A percentile compares a stretch with the other conserved stretches of the same genome.
These are phyloP conservation scores for Eilema griseolum DNA, from an alignment of 2,888 invertebrate species.

Conservation along the genomic window DNA sequence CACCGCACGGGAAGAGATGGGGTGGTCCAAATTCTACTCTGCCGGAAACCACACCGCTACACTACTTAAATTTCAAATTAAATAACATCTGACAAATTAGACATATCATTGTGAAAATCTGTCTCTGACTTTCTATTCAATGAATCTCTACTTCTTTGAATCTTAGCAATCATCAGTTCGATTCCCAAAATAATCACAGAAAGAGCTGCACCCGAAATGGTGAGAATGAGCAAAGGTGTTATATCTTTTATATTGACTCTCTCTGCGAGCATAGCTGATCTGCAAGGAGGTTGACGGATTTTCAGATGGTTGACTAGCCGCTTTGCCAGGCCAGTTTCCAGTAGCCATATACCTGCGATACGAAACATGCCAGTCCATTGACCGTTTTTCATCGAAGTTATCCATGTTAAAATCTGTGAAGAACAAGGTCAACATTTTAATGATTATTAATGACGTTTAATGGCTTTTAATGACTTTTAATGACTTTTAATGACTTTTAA, in stretches of 20 bases:
- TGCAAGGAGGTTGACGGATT: conserved; percentile 67
- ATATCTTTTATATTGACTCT: conserved; percentile 73
- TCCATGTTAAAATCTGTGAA: conserved; percentile 64
- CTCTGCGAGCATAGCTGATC: conserved; percentile 73
- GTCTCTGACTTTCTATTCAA: background rate
- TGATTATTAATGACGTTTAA: too few species aligned
- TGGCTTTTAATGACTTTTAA: too few species aligned
- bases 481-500: too few species aligned
- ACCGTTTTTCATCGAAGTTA: conserved; percentile 63
- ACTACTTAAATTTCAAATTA: background rate
- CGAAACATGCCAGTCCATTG: conserved; percentile 68
- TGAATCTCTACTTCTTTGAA: conserved; percentile 25
- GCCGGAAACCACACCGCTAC: too few species aligned
- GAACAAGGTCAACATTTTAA: too few species aligned
- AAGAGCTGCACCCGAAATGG: conserved; percentile 57
- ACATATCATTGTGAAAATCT: background rate
- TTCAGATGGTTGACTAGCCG: conserved; percentile 60
- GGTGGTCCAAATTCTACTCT: too few species aligned
- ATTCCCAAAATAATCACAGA: conserved; percentile 63
- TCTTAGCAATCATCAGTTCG: conserved; percentile 62
- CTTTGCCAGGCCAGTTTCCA: conserved; percentile 68
- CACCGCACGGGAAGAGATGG: too few species aligned
- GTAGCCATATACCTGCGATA: conserved; percentile 65
- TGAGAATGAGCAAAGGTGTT: conserved; percentile 60
- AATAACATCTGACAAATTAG: background rate